phyloP scores from a whole-genome alignment of 2,888 invertebrate genomes.

The Tipula confusa region DNA sequence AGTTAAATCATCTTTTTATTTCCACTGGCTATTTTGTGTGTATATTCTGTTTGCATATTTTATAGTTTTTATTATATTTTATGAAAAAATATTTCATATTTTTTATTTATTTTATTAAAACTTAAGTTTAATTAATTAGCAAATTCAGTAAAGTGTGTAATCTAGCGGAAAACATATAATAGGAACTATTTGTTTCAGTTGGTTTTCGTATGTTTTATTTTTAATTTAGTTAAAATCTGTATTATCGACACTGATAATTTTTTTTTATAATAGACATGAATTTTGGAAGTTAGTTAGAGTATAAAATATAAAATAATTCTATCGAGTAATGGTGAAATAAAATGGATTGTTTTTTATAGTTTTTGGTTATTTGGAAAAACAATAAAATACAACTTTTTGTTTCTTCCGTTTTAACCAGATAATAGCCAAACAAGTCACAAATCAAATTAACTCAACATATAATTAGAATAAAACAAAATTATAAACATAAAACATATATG shows the following conservation, averaged over 20 bases:
- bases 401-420: not conserved
- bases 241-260: not conserved
- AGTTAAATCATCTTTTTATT: not conserved
- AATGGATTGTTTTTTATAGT: not conserved
- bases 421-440: not conserved
- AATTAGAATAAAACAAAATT: too few relatives aligned
- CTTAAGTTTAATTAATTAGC: not conserved
- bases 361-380: not conserved
- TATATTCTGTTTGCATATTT: not conserved
- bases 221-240: not conserved
- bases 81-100: not conserved
- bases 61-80: not conserved
- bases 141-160: not conserved
- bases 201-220: too few relatives aligned
- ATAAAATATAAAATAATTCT: not conserved
- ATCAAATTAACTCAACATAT: not conserved
- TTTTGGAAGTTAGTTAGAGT: not conserved
- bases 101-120: not conserved
- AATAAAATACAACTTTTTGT: too few relatives aligned
- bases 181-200: too few relatives aligned
- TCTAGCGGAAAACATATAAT: too few relatives aligned
- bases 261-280: not conserved
- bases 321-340: not conserved
- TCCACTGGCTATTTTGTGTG: not conserved
- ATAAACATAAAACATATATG: not conserved